Base-by-base conservation (phyloP, 2,113 vertebrate species). In the Prunella fulvescens region DNA sequence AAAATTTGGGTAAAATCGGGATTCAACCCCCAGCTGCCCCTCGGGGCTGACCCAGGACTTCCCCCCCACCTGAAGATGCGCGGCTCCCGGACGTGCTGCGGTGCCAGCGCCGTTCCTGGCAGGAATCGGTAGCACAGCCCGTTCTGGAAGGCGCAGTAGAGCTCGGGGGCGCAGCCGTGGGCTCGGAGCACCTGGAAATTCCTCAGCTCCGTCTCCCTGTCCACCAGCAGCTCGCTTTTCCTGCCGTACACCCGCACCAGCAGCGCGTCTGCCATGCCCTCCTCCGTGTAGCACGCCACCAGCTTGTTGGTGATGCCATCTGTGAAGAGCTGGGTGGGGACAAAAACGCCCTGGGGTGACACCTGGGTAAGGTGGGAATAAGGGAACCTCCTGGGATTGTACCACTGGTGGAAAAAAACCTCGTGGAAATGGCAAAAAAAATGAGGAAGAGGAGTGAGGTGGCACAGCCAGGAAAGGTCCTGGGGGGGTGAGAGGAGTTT, bases 231-330 rank as follows among this genome's bases (percentile, higher is more conserved):
- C 97, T 99, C 99, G 0, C 99, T 99, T 83, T 98, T 99, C 96
- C 99, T 98, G 72, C 99, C 99, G 0, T 99, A 99, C 17, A 99
- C 98, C 1, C 99, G 98, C 18, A 99, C 99, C 92, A 99, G 97
- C 93, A 99, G 98, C 9, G 99, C 98, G 4, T 99, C 99, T 4
- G 83, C 97, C 72, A 99, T 98, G 57, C 92, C 97, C 47, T 99
- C 98, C 1, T 99, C 99, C 81, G 98, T 93, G 37, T 98, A 99
- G 97, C 98, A 99, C 76, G 99, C 99, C 95, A 99, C 98, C 12
- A 99, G 98, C 95, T 99, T 99, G 98, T 99, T 99, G 96, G 99
- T 99, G 93, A 99, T 99, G 80, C 99, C 99, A 8, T 99, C 99
- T 0, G 99, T 99, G 97, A 99, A 99, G 89, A 99, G 98, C 99